Base-by-base conservation (phyloP, 1,140 invertebrate genomes). In the Drosophila varians region DNA sequence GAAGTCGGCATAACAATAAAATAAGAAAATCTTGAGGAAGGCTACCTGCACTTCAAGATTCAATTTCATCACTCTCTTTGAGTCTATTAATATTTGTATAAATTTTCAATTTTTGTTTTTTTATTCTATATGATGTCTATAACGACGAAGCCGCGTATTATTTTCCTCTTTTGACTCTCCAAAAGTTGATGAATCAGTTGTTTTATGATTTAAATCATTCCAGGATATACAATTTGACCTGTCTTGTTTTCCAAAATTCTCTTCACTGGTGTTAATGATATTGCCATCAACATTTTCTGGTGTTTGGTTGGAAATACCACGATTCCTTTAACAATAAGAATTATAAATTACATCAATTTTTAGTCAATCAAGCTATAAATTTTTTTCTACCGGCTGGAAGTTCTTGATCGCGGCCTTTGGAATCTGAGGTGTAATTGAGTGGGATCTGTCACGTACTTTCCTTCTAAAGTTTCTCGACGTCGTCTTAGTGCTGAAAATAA, bases 401-500 rank as follows among this genome's bases (percentile, higher is more conserved):
- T 65, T 14, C 93, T 91, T 16, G 88, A 74, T 69, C 93, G 92
- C 12, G 95, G 94, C 56, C 95, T 92, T 82, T 94, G 93, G 91
- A 96, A 96, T 31, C 95, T 92, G 46, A 96, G 91, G 78, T 95
- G 95, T 55, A 96, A 91, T 83, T 96, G 95, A 19, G 94, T 93
- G 36, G 94, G 93, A 90, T 96, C 95, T 3, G 94, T 94, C 0
- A 95, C 94, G 90, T 96, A 96, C 87, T 96, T 96, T 58, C 65
- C 82, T 26, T 96, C 95, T 43, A 92, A 92, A 7, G 82, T 74
- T 60, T 94, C 93, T 11, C 95, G 92, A n/a, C 95, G 92, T 6
- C 95, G 92, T n/a, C 96, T 91, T 25, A 93, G 65, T n/a, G 82
- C 87, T 89, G 25, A 92, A 40, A 43, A 8, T 14, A 31, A 28